Base-by-base conservation (phyloP, 2,888 invertebrate species). In the Melangyna quadrimaculata region DNA sequence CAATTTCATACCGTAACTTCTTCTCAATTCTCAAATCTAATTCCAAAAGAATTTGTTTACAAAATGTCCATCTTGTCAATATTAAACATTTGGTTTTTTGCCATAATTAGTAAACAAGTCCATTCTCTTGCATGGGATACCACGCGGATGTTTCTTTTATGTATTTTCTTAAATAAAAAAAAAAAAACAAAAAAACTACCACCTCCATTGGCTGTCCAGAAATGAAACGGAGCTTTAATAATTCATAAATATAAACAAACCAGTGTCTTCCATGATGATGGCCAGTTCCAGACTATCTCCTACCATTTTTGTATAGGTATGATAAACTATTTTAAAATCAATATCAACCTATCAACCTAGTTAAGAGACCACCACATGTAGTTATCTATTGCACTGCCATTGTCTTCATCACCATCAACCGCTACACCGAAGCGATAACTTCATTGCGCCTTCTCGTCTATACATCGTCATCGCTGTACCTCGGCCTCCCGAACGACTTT, bases 401-500 rank as follows among this genome's bases (percentile, higher is more conserved):
- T 2, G 1, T 22, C 27, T 9, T 6, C n/a, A 27, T 19, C 45
- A 63, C 59, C 71, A 81, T 51, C 65, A 51, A 53, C 61, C 53
- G 51, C 43, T 69, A 10, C 53, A 19, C 67, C 3, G 43, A 75
- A 75, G 70, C 70, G 67, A 61, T 53, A n/a, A n/a, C 51, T 51
- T 24, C 6, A 29, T 35, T 40, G 45, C 35, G 32, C 57, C 22
- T 10, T 14, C 22, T 19, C 22, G 24, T 63, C 45, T 40, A 27
- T 51, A 40, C 59, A 75, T 45, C 51, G 17, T 48, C 59, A 75
- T 45, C 51, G 17, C 10, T 43, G 35, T 43, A 40, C 40, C 48
- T 70, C n/a, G n/a, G n/a, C n/a, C n/a, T n/a, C n/a, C n/a, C n/a
- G n/a, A 63, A 70, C 65, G 74, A 70, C 71, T 57, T 79, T 84